A percentile compares a stretch with the other conserved stretches of the same genome.
These are phyloP conservation scores for Eumerus sabulonum DNA, from an alignment of 2,888 invertebrate species.

Conservation along the genomic window DNA sequence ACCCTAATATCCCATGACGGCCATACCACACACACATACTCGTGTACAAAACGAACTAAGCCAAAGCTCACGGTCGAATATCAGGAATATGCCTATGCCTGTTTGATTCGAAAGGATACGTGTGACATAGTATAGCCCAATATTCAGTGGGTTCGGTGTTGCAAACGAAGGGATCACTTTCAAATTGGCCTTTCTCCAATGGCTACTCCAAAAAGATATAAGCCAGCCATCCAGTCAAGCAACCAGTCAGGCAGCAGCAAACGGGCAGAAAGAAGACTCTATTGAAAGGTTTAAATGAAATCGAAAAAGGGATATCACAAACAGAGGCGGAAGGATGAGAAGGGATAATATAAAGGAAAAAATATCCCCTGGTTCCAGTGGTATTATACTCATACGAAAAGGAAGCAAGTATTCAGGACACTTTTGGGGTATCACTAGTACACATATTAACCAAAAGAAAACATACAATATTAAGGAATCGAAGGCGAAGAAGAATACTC, in stretches of 20 bases:
- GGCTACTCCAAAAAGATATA: constrained; percentile 66
- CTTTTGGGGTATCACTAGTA: constrained; percentile 64
- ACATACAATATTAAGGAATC: constrained; percentile 69
- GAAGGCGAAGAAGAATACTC: constrained; percentile 67
- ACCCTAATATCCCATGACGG: constrained; percentile 71
- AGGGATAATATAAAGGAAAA: constrained; percentile 66
- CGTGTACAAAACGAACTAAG: not conserved
- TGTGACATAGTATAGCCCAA: constrained; percentile 41
- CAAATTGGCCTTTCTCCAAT: constrained; percentile 69
- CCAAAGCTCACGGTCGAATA: constrained; percentile 55
- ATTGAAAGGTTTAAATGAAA: constrained; percentile 69
- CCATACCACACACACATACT: constrained; percentile 37
- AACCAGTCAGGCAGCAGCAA: not conserved
- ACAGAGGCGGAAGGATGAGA: constrained; percentile 45
- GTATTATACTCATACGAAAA: constrained; percentile 44
- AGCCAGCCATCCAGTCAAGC: constrained; percentile 38
- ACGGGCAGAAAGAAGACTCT: constrained; percentile 43
- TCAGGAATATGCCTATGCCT: constrained; percentile 60
- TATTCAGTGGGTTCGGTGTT: not conserved
- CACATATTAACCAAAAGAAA: constrained; percentile 67
- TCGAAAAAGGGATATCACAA: constrained; percentile 68
- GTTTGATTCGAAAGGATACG: constrained; percentile 9
- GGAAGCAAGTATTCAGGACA: constrained; percentile 42
- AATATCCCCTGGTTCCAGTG: constrained; percentile 69
- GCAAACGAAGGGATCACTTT: constrained; percentile 59